Percentiles rank a stretch among this genome's conserved stretches.
Conservation (phyloP, 2,113 vertebrate species). For the Buteo buteo region DNA sequence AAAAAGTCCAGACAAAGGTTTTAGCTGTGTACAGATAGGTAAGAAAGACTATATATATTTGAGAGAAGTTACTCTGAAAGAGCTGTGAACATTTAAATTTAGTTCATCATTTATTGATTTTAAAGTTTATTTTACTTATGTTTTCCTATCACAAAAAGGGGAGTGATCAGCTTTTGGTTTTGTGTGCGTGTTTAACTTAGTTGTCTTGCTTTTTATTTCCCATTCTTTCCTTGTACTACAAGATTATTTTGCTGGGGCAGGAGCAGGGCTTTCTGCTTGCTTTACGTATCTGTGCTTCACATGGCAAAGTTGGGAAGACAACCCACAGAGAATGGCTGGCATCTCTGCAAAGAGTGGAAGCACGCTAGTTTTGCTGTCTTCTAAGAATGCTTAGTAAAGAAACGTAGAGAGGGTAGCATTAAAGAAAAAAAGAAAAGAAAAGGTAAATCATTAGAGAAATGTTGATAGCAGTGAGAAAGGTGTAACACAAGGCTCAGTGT, state of each 20-base stretch:
- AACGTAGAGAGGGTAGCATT: neutral
- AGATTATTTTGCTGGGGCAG: neutral
- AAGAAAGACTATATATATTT: neutral
- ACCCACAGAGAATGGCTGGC: neutral
- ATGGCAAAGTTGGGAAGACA: neutral
- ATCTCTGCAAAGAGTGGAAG: neutral
- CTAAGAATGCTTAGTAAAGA: neutral
- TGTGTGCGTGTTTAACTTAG: neutral
- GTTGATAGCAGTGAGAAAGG: neutral
- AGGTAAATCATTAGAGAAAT: neutral
- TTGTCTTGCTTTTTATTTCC: neutral
- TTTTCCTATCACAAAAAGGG: fast-evolving
- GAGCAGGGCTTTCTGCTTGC: neutral
- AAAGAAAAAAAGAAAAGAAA: neutral
- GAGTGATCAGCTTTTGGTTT: neutral
- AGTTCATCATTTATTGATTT: neutral
- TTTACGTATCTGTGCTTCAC: neutral
- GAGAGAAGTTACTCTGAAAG: neutral
- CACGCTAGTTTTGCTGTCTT: fast-evolving
- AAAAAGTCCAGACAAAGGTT: neutral
- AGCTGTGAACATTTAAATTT: neutral
- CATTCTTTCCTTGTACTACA: fast-evolving
- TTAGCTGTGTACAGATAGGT: neutral
- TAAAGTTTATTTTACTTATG: neutral
- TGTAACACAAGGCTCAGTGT: neutral